Evolutionary conservation across 2,113 vertebrate genomes (phyloP).

Genomic region (Paramormyrops kingsleyae): DNA sequence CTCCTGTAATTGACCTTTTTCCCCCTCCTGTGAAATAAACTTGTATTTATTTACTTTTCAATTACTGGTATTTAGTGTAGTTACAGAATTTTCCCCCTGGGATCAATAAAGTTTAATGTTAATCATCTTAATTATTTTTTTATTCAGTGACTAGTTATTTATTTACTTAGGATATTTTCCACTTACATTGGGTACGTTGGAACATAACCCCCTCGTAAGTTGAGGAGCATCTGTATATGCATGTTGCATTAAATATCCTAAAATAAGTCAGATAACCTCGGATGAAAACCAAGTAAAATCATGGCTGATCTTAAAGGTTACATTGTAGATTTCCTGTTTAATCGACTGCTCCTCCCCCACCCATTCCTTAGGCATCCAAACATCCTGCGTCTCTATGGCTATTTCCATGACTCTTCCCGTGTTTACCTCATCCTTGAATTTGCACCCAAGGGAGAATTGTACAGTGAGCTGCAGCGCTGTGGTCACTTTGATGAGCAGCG

Average conservation of each 20-base stretch:
- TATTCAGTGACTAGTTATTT: too few species aligned
- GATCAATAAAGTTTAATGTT: neutral
- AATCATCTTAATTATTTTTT: neutral
- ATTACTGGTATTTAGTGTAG: neutral
- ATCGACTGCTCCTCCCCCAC: neutral
- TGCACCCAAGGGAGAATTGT: constrained; percentile 86
- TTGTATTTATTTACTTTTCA: too few species aligned
- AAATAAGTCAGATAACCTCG: neutral
- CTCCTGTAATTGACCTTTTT: too few species aligned
- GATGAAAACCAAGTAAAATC: neutral
- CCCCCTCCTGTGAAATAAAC: too few species aligned
- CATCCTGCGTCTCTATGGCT: constrained; percentile 89
- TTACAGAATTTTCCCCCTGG: neutral
- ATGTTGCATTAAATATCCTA: neutral
- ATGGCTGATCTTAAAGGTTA: neutral
- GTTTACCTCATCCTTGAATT: constrained; percentile 95
- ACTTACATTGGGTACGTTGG: neutral
- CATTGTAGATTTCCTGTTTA: neutral
- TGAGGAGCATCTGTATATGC: neutral
- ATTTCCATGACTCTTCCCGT: constrained; percentile 84
- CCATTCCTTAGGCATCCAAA: constrained; percentile 80
- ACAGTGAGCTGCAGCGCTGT: constrained; percentile 81
- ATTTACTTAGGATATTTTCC: neutral
- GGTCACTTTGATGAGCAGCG: constrained; percentile 75
- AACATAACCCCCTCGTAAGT: neutral